These are phyloP conservation scores for Drosophila histrio DNA, from an alignment of 2,888 invertebrate species.

Conservation along the genomic window DNA sequence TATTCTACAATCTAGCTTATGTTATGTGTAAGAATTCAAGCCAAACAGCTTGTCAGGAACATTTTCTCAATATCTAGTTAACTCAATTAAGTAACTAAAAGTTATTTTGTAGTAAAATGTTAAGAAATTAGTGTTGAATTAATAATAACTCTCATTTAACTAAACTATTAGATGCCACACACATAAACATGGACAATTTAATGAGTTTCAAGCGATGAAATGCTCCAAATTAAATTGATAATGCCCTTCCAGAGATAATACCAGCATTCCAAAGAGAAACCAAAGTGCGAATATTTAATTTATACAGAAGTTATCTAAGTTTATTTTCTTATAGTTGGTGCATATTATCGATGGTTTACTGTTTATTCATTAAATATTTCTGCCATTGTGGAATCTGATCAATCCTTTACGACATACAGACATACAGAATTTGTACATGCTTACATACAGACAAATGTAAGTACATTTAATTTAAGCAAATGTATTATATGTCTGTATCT, in stretches of 20 bases:
- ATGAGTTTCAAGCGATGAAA: neutral
- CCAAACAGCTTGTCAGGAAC: too few relatives aligned
- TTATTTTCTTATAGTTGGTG: neutral
- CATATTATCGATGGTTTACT: neutral
- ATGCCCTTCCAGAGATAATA: constrained; percentile 3
- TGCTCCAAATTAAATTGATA: constrained; percentile 6
- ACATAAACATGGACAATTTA: neutral
- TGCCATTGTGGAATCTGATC: neutral
- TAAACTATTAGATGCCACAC: neutral
- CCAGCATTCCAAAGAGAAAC: constrained; percentile 5
- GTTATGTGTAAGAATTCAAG: too few relatives aligned
- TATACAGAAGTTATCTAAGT: neutral
- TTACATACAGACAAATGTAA: neutral
- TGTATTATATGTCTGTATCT: neutral
- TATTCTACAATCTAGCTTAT: too few relatives aligned
- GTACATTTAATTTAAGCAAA: neutral
- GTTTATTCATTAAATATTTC: constrained; percentile 13
- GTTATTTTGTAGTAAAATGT: too few relatives aligned
- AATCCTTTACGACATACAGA: neutral
- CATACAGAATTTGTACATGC: neutral
- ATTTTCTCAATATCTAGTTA: neutral
- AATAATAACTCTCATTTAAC: too few relatives aligned
- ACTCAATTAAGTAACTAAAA: too few relatives aligned
- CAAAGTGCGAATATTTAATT: constrained; percentile 12
- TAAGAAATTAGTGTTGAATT: too few relatives aligned